Percentiles rank a stretch among this genome's conserved stretches.
Conservation (phyloP, 2,797 vertebrate species). For the Acipenser oxyrinchus region DNA sequence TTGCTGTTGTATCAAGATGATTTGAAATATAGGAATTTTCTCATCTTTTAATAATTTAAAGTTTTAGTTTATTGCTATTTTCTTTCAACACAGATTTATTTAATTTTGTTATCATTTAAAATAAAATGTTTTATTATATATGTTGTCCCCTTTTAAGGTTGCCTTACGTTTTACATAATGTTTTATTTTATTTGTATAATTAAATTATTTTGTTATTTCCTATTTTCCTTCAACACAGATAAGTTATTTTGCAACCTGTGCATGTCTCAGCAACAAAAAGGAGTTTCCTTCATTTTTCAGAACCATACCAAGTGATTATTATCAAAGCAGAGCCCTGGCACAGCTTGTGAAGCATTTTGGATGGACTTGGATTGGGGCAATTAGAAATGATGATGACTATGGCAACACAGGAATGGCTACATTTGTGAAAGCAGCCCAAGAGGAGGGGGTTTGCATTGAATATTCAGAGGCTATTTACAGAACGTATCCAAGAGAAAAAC, state of each 20-base stretch:
- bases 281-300: conserved; percentile 16
- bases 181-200: no score
- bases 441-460: conserved; percentile 12
- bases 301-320: conserved; percentile 13
- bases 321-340: conserved; percentile 16
- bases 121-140: no score
- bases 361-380: conserved; percentile 16
- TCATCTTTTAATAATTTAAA: no score
- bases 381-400: conserved; percentile 14
- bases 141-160: no score
- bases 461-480: conserved; percentile 10
- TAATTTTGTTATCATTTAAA: no score
- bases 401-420: conserved; percentile 9
- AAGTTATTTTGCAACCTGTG: conserved; percentile 14
- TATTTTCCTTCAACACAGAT: conserved; percentile 8
- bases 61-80: no score
- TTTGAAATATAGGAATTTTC: no score
- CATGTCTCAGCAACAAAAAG: conserved; percentile 14
- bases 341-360: conserved; percentile 18
- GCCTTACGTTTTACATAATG: no score
- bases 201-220: no score
- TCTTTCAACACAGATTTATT: no score
- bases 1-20: no score
- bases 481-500: neutral
- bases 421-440: conserved; percentile 6